Conservation (phyloP, 1,140 invertebrate genomes). For the Drosophila mauritiana region DNA sequence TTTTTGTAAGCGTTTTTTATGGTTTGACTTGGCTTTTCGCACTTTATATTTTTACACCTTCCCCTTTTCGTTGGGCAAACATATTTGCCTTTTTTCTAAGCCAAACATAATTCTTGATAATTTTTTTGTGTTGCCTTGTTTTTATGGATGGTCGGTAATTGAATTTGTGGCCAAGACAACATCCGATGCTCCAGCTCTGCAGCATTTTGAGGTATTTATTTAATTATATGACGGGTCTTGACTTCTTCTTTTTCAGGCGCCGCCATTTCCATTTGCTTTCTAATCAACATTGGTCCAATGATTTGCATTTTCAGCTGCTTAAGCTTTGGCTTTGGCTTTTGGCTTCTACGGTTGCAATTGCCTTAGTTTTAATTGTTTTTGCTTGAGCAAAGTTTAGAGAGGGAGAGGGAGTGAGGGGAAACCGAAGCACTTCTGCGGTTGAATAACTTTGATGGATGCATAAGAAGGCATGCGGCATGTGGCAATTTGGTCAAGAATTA, state of each 20-base stretch:
- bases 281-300: slow-evolving; percentile 70
- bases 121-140: slow-evolving; percentile 52
- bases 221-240: slow-evolving; percentile 66
- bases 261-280: slow-evolving; percentile 54
- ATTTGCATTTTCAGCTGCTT: slow-evolving; percentile 78
- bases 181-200: not conserved
- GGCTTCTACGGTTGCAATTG: slow-evolving; percentile 36
- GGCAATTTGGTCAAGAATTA: slow-evolving; percentile 43
- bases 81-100: slow-evolving; percentile 12
- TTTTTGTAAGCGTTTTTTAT: slow-evolving; percentile 54
- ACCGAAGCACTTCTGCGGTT: slow-evolving; percentile 14
- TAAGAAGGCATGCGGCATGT: slow-evolving; percentile 13
- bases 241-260: slow-evolving; percentile 21
- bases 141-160: slow-evolving; percentile 61
- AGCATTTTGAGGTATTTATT: slow-evolving; percentile 60
- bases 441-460: slow-evolving; percentile 29
- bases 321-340: slow-evolving; percentile 23
- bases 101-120: slow-evolving; percentile 37
- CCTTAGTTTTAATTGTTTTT: slow-evolving; percentile 60
- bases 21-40: slow-evolving; percentile 43
- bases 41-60: slow-evolving; percentile 69
- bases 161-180: slow-evolving; percentile 65
- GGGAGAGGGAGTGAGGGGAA: not conserved
- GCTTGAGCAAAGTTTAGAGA: slow-evolving; percentile 16
- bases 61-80: slow-evolving; percentile 48